Evolutionary conservation across 2,888 invertebrate species (phyloP), one percentile per base, ranked within the genome.

Genomic region (Acrobeloides nanus): DNA sequence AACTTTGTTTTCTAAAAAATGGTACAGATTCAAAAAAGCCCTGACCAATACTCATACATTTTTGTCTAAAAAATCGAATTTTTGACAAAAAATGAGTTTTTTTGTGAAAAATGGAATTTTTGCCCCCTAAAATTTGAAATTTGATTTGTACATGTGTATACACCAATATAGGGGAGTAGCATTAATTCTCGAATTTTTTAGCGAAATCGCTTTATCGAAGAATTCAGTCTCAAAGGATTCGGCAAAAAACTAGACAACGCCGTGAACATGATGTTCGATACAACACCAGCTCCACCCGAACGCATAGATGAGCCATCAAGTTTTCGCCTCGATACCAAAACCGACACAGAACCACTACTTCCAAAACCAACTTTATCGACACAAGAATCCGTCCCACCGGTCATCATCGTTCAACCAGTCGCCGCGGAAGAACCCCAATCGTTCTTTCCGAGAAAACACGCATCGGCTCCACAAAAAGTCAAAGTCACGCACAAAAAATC

Each of bases 211-310:
- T 68, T 71, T 46, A 64, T 63, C 25, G 38, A 55, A 5, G 60
- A 68, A 29, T 71, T 68, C 50, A 67, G 66, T 38, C 53, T 59
- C 17, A 53, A 53, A 17, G 71, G 71, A 7, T 71, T 70, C 57
- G 68, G 69, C 33, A 47, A 48, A 10, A 61, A 64, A 33, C 66
- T 71, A 29, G 71, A 71, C 46, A 54, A 56, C 12, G 71, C 71
- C 4, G 54, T 72, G 25, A 39, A 48, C 18, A 57, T 63, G 48
- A 60, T 71, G 57, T 64, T 72, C 49, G 51, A 55, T 29, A 10
- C 35, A 20, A 10, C 35, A 8, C 8, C 15, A n/a, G n/a, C 29
- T 10, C 29, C 29, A 12, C 29, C 29, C 10, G 29, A 29, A 12
- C 12, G 12, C 29, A 12, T 12, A 10, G 29, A 29, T 12, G 29